phyloP scores from a whole-genome alignment of 2,888 invertebrate species.

The Oegoconia quadripuncta region DNA sequence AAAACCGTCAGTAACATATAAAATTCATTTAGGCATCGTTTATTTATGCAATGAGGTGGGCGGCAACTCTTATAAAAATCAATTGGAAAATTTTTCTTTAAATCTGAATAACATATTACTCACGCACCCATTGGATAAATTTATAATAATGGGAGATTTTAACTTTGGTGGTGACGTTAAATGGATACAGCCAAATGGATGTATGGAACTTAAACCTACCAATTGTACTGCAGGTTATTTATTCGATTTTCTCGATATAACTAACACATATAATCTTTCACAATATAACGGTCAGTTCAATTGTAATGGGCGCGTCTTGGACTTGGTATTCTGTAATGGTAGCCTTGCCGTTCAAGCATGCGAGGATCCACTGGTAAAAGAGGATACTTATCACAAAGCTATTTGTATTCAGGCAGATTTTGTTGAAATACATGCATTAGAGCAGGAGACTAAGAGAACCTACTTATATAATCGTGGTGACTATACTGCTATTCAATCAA shows the following conservation, averaged over 20 bases:
- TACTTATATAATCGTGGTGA: too few species aligned
- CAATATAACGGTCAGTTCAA: constrained; percentile 1
- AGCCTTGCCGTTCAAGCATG: neutral
- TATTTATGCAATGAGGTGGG: neutral
- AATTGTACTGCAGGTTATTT: neutral
- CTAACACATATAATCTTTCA: neutral
- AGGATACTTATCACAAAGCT: too few species aligned
- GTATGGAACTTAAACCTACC: neutral
- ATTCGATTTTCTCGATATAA: neutral
- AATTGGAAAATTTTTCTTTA: neutral
- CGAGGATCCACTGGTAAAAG: too few species aligned
- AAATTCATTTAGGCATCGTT: neutral
- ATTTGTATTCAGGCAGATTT: neutral
- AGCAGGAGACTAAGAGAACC: too few species aligned
- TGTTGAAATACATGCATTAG: neutral
- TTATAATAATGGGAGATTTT: neutral
- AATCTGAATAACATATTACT: neutral
- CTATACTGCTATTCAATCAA: too few species aligned
- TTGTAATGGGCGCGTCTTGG: neutral
- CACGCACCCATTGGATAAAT: neutral
- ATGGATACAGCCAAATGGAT: neutral
- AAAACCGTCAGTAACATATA: neutral
- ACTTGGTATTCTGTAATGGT: neutral
- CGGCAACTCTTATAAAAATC: neutral
- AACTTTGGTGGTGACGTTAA: neutral